Evolutionary conservation across 2,797 vertebrate species (phyloP), one percentile per base, ranked within the genome.

Genomic region (Acanthurus leucopareius): DNA sequence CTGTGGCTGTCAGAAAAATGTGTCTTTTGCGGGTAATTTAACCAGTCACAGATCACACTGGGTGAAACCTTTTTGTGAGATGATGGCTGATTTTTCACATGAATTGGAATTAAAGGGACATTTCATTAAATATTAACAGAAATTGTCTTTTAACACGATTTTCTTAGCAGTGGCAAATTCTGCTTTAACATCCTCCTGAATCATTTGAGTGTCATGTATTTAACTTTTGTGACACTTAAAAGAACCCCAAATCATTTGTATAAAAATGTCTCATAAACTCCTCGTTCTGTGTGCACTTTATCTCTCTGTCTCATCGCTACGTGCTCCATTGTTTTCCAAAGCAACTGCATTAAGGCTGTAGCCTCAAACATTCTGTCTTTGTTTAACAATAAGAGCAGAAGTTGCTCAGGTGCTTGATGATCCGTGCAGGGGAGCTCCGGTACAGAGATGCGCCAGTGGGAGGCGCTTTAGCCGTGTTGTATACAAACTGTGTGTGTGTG

Each of bases 391-490:
- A 17, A 14, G 15, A n/a, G 63, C 32, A 47, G 57, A 51, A 49
- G 72, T 38, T 57, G 77, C 5, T 82, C 53, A 85, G 65, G 73
- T 79, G 79, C 70, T 17, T 45, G 77, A 7, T 57, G 61, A 42
- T 40, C 3, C 77, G 10, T 52, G 83, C 25, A 56, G 15, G 38
- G 32, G 51, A 44, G 65, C 53, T 77, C 69, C 25, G 60, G 63
- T 93, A 76, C 89, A 40, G n/a, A 75, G 57, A 72, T 44, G 1
- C 53, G 81, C 93, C 98, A 96, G 97, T 95, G 96, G 97, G 97
- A 96, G 98, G 97, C 96, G 96, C 98, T 95, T 97, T 96, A 96
- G 96, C 94, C 94, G 97, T 98, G 95, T 92, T 96, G 95, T 95
- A 97, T 95, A 93, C 86, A 90, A 88, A 77, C 40, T 42, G 79